These are phyloP conservation scores for Malachius bipustulatus DNA, from an alignment of 2,888 invertebrate genomes.

Conservation along the genomic window DNA sequence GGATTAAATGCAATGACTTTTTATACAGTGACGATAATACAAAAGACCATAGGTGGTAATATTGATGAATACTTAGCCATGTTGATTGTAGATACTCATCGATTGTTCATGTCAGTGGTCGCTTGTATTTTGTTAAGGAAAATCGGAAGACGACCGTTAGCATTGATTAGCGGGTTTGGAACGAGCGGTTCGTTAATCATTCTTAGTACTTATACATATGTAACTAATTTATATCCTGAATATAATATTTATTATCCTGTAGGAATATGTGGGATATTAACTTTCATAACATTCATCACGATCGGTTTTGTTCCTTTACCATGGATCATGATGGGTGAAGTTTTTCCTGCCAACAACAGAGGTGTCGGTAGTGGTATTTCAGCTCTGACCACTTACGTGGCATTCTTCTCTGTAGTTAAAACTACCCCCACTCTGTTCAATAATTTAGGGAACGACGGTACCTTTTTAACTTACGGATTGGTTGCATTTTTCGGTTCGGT, in stretches of 20 bases:
- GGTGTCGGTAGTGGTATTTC: slow-evolving; percentile 57
- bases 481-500: slow-evolving; percentile 47
- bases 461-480: slow-evolving; percentile 51
- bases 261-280: slow-evolving; percentile 39
- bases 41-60: slow-evolving; percentile 43
- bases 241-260: slow-evolving; percentile 23
- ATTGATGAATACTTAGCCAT: slow-evolving; percentile 56
- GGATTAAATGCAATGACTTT: slow-evolving; percentile 62
- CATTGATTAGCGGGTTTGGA: slow-evolving; percentile 50
- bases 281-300: slow-evolving; percentile 48
- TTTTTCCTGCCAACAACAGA: slow-evolving; percentile 44
- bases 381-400: slow-evolving; percentile 49
- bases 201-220: slow-evolving; percentile 19
- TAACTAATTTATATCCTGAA: slow-evolving; percentile 18
- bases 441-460: slow-evolving; percentile 44
- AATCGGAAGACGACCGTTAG: slow-evolving; percentile 51
- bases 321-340: slow-evolving; percentile 64
- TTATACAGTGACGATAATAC: slow-evolving; percentile 56
- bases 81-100: slow-evolving; percentile 49
- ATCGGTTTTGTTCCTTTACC: slow-evolving; percentile 55
- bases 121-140: slow-evolving; percentile 51
- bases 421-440: slow-evolving; percentile 49
- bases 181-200: slow-evolving; percentile 45
- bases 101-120: slow-evolving; percentile 48
- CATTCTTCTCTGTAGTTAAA: slow-evolving; percentile 56